Percentiles rank a stretch among this genome's conserved stretches.
Evolutionary conservation across 1,140 invertebrate species (phyloP).

Genomic region (Pteromalus puparum): DNA sequence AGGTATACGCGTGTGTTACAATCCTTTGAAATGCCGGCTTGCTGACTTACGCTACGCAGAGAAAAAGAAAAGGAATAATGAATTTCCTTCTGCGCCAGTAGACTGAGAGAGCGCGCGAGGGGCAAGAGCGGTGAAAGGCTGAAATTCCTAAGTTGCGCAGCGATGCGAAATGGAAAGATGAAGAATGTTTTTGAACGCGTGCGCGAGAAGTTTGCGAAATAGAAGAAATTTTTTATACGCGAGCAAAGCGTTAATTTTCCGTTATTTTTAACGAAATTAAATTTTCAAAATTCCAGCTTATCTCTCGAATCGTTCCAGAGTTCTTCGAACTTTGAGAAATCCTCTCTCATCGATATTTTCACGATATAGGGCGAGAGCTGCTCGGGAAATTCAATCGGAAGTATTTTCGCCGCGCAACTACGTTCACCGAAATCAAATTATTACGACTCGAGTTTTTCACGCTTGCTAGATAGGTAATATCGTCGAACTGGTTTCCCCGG

Average conservation of each 20-base stretch:
- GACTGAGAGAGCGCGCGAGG: background rate
- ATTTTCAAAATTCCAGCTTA: constrained; percentile 8
- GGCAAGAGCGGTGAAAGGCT: background rate
- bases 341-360: background rate
- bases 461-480: background rate
- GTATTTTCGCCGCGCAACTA: background rate
- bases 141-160: constrained; percentile 12
- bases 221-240: background rate
- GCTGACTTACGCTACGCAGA: background rate
- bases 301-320: background rate
- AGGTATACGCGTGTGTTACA: too few species aligned
- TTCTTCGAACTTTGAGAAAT: background rate
- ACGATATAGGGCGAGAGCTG: background rate
- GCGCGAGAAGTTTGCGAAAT: background rate
- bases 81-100: background rate
- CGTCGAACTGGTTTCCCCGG: background rate
- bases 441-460: background rate
- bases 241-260: constrained; percentile 8
- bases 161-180: constrained; percentile 7
- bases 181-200: constrained; percentile 31
- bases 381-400: background rate
- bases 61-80: background rate
- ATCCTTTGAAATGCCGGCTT: too few species aligned
- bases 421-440: background rate
- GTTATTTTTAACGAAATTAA: constrained; percentile 21